Evolutionary conservation across 2,888 invertebrate species (phyloP).

Genomic region (Galeruca laticollis): DNA sequence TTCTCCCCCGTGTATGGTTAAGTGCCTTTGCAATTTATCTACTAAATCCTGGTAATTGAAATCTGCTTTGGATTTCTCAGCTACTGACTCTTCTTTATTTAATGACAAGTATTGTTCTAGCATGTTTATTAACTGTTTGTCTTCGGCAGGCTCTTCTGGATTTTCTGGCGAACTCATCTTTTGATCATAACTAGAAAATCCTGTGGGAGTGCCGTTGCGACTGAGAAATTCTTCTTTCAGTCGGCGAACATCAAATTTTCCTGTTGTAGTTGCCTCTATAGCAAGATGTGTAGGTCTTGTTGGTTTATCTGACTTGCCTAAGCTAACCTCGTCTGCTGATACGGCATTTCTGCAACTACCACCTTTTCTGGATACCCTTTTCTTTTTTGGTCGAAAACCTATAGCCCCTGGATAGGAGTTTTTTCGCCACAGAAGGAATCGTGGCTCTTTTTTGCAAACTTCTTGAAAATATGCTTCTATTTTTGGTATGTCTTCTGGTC

Average conservation of each 20-base stretch:
- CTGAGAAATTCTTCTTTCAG: constrained; percentile 77
- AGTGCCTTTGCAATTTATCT: constrained; percentile 73
- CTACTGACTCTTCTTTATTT: constrained; percentile 58
- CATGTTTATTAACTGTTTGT: constrained; percentile 73
- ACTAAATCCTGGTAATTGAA: constrained; percentile 76
- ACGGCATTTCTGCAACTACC: constrained; percentile 78
- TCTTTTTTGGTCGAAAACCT: constrained; percentile 69
- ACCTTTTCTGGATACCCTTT: constrained; percentile 71
- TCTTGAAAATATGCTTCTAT: constrained; percentile 89
- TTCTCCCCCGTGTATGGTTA: constrained; percentile 59
- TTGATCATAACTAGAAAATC: constrained; percentile 43
- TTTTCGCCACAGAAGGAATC: constrained; percentile 86
- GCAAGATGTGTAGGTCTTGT: constrained; percentile 63
- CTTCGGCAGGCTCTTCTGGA: constrained; percentile 65
- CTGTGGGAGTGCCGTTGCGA: constrained; percentile 62
- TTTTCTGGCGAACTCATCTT: constrained; percentile 35
- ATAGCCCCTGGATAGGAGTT: constrained; percentile 84
- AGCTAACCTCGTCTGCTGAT: constrained; percentile 75
- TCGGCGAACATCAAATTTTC: constrained; percentile 77
- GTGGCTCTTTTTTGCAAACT: constrained; percentile 81
- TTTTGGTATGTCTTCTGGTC: constrained; percentile 81
- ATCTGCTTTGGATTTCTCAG: constrained; percentile 46
- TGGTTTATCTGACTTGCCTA: constrained; percentile 64
- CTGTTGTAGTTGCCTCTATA: constrained; percentile 64
- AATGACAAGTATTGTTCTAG: constrained; percentile 76